Conservation (phyloP, 1,140 invertebrate species). For the Bathynomus jamesi region DNA sequence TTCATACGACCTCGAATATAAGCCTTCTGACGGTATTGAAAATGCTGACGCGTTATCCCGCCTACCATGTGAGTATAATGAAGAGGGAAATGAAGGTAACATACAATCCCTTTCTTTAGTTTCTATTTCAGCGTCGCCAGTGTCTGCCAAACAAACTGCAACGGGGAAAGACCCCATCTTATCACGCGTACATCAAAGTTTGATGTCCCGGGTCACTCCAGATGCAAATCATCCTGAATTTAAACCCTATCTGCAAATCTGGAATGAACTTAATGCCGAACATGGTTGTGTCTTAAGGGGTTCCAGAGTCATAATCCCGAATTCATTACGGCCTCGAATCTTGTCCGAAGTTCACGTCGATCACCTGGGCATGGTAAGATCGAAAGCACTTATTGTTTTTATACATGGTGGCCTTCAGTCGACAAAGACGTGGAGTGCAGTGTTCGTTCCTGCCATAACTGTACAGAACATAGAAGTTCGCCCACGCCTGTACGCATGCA, state of each 20-base stretch:
- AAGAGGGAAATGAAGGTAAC: too few species aligned
- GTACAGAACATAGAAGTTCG: background rate
- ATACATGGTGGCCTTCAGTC: slow-evolving; percentile 41
- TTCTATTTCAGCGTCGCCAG: too few species aligned
- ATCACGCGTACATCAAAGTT: too few species aligned
- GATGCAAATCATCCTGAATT: background rate
- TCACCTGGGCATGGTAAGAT: slow-evolving; percentile 37
- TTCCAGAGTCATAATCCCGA: slow-evolving; percentile 22
- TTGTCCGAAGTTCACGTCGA: background rate
- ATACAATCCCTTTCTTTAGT: too few species aligned
- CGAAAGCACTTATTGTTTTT: slow-evolving; percentile 40
- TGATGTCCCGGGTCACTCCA: too few species aligned
- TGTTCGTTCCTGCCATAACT: background rate
- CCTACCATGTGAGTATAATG: background rate
- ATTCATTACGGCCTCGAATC: slow-evolving; percentile 25
- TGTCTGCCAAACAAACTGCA: too few species aligned
- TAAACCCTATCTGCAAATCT: background rate
- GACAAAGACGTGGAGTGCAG: slow-evolving; percentile 40
- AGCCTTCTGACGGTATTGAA: background rate
- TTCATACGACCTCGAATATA: slow-evolving; percentile 38
- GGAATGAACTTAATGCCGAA: slow-evolving; percentile 1
- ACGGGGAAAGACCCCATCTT: too few species aligned
- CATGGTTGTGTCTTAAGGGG: slow-evolving; percentile 7
- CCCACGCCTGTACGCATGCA: slow-evolving; percentile 26
- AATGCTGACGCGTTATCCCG: background rate